Percentiles rank a stretch among this genome's conserved stretches.
These are phyloP conservation scores for Hyperopisus bebe DNA, from an alignment of 2,113 vertebrate species.

Conservation along the genomic window DNA sequence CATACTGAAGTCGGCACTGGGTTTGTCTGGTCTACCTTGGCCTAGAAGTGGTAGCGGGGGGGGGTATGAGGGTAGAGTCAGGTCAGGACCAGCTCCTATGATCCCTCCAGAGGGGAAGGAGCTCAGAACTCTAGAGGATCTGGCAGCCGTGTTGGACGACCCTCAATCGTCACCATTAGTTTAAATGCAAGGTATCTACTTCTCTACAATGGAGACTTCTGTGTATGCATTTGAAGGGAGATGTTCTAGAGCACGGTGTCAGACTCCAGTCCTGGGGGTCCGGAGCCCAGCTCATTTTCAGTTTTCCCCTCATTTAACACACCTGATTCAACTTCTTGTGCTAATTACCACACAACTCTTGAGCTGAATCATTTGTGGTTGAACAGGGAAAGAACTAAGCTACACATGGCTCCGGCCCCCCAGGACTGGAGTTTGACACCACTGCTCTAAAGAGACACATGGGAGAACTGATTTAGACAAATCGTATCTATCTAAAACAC, in stretches of 20 bases:
- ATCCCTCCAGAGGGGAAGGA: not conserved
- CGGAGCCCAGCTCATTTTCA: too few species aligned
- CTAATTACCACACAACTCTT: too few species aligned
- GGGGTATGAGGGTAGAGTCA: not conserved
- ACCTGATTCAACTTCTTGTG: too few species aligned
- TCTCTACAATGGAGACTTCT: not conserved
- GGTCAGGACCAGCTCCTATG: not conserved
- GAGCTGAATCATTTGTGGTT: too few species aligned
- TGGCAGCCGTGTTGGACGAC: not conserved
- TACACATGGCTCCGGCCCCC: too few species aligned
- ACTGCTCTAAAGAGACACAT: not conserved
- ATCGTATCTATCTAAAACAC: not conserved
- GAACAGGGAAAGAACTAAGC: too few species aligned
- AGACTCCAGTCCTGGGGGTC: too few species aligned
- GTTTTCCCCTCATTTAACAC: too few species aligned
- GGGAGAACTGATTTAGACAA: not conserved
- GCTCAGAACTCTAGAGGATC: not conserved
- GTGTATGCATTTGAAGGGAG: not conserved
- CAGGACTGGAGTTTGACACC: too few species aligned
- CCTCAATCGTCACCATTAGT: too few species aligned
- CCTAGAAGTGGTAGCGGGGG: not conserved
- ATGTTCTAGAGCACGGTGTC: not conserved
- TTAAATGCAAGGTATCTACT: not conserved
- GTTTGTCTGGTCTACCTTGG: slow-evolving; percentile 43
- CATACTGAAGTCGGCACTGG: slow-evolving; percentile 61